Evolutionary conservation across 2,113 vertebrate genomes (phyloP), one percentile per base, ranked within the genome.

Genomic region (Arothron firmamentum): DNA sequence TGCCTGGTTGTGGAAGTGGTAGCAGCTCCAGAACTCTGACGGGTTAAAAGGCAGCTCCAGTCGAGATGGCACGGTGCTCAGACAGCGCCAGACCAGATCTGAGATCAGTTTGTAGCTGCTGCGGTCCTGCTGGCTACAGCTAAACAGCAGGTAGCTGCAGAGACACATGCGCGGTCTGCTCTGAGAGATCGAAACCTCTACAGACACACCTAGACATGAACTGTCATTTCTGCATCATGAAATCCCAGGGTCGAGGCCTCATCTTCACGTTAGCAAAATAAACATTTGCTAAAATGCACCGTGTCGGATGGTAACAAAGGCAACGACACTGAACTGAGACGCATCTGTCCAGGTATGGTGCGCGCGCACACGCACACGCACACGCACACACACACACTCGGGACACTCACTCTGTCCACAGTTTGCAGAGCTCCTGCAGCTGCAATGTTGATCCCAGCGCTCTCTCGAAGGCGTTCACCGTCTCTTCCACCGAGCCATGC

Each of bases 1-100:
- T 88, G 93, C 97, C 96, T 93, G 90, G 89, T 98, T 99, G 89
- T 99, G 97, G 88, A 98, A 98, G 79, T 89, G 86, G 85, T 92
- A 99, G 90, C 93, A 94, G 92, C 90, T 98, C 95, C 96, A 98
- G 85, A 94, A 99, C 85, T 93, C 90, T 23, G 94, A 92, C 11
- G 94, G 92, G 85, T 94, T 95, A 91, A 94, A 95, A 62, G 96
- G 95, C 63, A 95, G 90, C 67, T 92, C 90, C 56, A 95, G 91
- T 41, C 95, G 90, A 18, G 90, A 91, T 28, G 97, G 94, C 43
- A 95, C 92, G 10, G 95, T 96, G 88, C 93, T 88, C 77, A 99
- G 91, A 72, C 96, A 99, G 86, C 96, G 93, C 65, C 93, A 93
- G 72, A 98, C 92, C 90, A 98, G 90, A 63, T 95, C 94, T 49